Base-by-base conservation (phyloP, 2,888 invertebrate genomes). In the Hypercompe scribonia region DNA sequence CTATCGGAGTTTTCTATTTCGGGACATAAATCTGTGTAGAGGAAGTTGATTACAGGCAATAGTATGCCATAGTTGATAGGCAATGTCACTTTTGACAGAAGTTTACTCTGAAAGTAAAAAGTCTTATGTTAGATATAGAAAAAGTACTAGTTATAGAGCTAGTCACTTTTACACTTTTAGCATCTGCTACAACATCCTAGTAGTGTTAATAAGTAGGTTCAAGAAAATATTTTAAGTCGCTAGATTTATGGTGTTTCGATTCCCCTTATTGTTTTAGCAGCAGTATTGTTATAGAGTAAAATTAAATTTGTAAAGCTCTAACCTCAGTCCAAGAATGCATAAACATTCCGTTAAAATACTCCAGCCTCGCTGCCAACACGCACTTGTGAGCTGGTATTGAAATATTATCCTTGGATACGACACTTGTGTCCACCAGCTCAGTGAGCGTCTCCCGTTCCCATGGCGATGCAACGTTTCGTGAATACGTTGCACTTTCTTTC, bases 271-370 rank as follows among this genome's bases (percentile, higher is more conserved):
- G 7, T n/a, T n/a, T 54, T n/a, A 28, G 46, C n/a, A n/a, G n/a
- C n/a, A n/a, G n/a, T n/a, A n/a, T n/a, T n/a, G n/a, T n/a, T n/a
- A n/a, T n/a, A n/a, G n/a, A n/a, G n/a, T n/a, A n/a, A n/a, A n/a
- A n/a, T n/a, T n/a, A n/a, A n/a, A n/a, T n/a, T n/a, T n/a, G n/a
- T n/a, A n/a, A 2, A 18, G 7, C 0, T 28, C 91, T 89, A 86
- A 97, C 97, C 96, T 97, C 97, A 68, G 96, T 95, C 98, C 98
- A 98, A 65, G 97, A 96, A 84, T 97, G 96, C 86, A 97, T 96
- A 84, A 98, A 97, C 98, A 99, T 98, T 84, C 97, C 97, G 77
- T 97, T 96, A 89, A 99, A 99, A 91, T 98, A 99, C 80, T 98
- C 98, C n/a, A 98, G 93, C 50, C 98, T 93, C 0, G 98, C 97